phyloP scores from a whole-genome alignment of 2,113 vertebrate species.

The Oceanites oceanicus region DNA sequence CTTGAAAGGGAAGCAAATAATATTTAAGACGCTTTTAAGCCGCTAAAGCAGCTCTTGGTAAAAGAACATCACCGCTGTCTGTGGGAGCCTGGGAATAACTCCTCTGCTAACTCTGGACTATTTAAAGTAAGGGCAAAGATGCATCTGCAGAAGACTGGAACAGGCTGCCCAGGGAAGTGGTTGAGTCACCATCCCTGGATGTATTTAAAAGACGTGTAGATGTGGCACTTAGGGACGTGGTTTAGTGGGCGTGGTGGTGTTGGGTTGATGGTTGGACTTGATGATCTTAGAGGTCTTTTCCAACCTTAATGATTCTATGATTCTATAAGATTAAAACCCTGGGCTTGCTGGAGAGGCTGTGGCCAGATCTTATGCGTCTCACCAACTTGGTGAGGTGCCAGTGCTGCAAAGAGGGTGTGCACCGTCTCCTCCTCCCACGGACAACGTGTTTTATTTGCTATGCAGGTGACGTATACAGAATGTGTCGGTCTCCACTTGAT shows the following conservation, averaged over 20 bases:
- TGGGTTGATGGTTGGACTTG: too few species aligned
- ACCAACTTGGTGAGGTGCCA: accelerated
- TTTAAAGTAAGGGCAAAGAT: background rate
- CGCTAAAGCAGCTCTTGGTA: background rate
- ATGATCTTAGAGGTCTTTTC: too few species aligned
- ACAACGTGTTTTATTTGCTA: background rate
- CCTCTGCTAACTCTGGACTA: background rate
- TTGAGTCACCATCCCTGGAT: too few species aligned
- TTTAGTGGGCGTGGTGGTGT: too few species aligned
- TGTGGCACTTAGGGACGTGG: too few species aligned
- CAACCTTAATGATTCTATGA: too few species aligned
- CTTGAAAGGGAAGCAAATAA: background rate
- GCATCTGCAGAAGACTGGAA: background rate
- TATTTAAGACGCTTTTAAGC: background rate
- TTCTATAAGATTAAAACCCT: background rate
- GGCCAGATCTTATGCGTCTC: background rate
- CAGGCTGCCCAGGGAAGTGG: too few species aligned
- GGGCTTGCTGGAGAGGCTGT: background rate
- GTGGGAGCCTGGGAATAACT: background rate
- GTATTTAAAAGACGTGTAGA: too few species aligned
- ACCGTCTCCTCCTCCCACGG: background rate
- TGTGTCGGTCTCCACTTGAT: background rate
- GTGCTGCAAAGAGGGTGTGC: background rate
- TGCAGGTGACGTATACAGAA: accelerated
- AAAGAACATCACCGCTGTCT: background rate